Base-by-base conservation (phyloP, 2,888 invertebrate genomes). In the Dryocosmus kuriphilus region DNA sequence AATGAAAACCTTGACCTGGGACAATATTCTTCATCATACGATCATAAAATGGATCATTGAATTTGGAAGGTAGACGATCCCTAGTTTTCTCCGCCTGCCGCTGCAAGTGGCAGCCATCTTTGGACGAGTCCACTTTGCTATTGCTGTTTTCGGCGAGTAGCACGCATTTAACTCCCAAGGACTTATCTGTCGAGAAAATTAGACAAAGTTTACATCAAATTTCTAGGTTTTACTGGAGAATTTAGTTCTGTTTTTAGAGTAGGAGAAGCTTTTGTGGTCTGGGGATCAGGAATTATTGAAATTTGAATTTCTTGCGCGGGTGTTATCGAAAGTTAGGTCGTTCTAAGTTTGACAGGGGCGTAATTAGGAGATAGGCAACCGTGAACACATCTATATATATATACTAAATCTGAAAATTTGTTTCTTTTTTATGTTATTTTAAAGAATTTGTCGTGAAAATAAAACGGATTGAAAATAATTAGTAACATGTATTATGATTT, bases 101-200 rank as follows among this genome's bases (percentile, higher is more conserved):
- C 80, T 79, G 75, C 81, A 80, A 77, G 80, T 80, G 77, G 84
- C 81, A 80, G 89, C 90, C 90, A 90, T 90, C 80, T 91, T 91
- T 91, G 91, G 91, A 90, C 90, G 90, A 91, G 91, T 91, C 90
- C 91, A 91, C 86, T 90, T 85, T 76, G 75, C 57, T 75, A 85
- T 89, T 85, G 75, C 63, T 77, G 85, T 89, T 85, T 76, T 71
- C 78, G 71, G 65, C 63, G 57, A 76, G 63, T 78, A 30, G 14
- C 32, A 14, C 24, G 27, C 22, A 22, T 24, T 74, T 61, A 74
- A 55, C 75, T 74, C 62, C 62, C 27, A 73, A 27, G 41, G 67
- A 30, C 76, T 77, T 51, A 46, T 27, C 1, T 51, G 51, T 16
- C 19, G 19, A 67, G 11, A 30, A 71, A 51, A 67, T 41, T 38